phyloP scores from a whole-genome alignment of 1,140 invertebrate species.

The Conus betulinus region DNA sequence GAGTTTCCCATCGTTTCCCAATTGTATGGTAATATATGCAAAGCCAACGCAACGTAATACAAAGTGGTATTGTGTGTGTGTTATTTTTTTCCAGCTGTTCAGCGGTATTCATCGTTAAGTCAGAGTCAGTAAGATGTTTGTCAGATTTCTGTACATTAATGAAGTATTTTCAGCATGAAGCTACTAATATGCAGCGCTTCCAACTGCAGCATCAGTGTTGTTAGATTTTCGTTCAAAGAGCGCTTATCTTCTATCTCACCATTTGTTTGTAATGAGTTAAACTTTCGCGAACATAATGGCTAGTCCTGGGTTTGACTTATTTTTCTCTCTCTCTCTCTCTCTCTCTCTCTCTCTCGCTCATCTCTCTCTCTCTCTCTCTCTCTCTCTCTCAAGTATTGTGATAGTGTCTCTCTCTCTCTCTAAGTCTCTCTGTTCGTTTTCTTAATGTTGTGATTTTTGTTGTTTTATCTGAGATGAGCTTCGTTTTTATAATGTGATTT shows the following conservation, averaged over 20 bases:
- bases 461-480: too few species aligned
- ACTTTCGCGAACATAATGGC: neutral
- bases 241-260: neutral
- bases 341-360: neutral
- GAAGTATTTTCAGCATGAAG: neutral
- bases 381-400: neutral
- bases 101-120: neutral
- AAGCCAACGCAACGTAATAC: too few species aligned
- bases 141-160: neutral
- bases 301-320: neutral
- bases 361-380: too few species aligned
- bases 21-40: too few species aligned
- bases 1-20: neutral
- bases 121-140: slow-evolving; percentile 19
- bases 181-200: neutral
- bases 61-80: too few species aligned
- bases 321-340: neutral
- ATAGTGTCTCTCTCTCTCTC: neutral
- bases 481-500: too few species aligned
- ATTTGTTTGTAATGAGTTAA: neutral
- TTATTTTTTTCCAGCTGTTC: neutral
- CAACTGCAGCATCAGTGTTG: neutral
- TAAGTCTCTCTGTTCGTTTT: neutral
- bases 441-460: neutral
- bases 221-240: neutral